A percentile compares a stretch with the other conserved stretches of the same genome.
Evolutionary conservation across 2,113 vertebrate genomes (phyloP).

Genomic region (Phylloscopus trochilus): DNA sequence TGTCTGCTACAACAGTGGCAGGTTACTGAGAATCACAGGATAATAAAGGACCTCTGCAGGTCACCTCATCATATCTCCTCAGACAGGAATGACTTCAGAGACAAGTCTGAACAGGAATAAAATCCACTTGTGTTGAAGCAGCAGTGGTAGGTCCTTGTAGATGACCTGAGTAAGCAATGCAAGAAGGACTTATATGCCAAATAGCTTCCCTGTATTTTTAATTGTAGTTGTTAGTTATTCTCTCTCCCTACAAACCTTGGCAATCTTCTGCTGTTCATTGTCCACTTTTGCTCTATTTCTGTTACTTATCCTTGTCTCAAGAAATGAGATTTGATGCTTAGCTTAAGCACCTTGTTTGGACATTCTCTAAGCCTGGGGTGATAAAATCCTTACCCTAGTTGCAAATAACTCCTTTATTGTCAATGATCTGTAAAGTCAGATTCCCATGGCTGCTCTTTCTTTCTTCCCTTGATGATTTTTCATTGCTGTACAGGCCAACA

Average conservation of each 20-base stretch:
- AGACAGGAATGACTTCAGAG: background rate
- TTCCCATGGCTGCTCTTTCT: background rate
- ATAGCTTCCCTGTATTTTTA: background rate
- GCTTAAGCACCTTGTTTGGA: background rate
- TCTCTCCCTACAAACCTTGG: background rate
- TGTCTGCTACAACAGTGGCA: background rate
- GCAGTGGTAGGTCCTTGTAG: background rate
- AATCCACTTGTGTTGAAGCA: background rate
- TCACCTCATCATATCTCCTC: background rate
- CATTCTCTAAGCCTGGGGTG: background rate
- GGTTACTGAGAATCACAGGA: background rate
- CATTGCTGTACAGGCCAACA: background rate
- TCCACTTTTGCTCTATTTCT: background rate
- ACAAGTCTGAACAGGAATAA: background rate
- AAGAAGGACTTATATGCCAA: background rate
- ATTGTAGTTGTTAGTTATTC: background rate
- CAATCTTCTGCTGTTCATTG: background rate
- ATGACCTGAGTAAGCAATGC: background rate
- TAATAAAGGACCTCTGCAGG: background rate
- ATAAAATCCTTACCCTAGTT: background rate
- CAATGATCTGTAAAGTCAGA: background rate
- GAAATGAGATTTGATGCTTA: background rate
- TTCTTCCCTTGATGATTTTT: background rate
- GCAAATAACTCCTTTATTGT: background rate
- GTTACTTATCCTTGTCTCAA: background rate